Percentiles rank a stretch among this genome's conserved stretches.
Evolutionary conservation across 2,888 invertebrate species (phyloP).

Genomic region (Liopterus haemorrhoidalis): DNA sequence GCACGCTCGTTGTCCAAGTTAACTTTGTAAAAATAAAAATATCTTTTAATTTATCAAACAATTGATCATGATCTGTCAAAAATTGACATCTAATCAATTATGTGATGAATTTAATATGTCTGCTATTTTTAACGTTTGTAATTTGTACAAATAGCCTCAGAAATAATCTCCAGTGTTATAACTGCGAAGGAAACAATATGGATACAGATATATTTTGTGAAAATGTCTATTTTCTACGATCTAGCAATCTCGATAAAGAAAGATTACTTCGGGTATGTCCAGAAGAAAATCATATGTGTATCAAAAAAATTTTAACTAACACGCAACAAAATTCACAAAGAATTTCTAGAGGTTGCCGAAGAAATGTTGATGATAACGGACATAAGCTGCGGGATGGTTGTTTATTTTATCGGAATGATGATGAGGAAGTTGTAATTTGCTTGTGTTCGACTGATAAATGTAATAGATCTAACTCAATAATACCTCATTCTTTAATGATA

Average conservation of each 20-base stretch:
- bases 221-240: slow-evolving; percentile 27
- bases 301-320: slow-evolving; percentile 25
- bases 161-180: slow-evolving; percentile 31
- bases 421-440: slow-evolving; percentile 24
- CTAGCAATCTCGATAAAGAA: slow-evolving; percentile 25
- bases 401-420: slow-evolving; percentile 18
- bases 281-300: slow-evolving; percentile 30
- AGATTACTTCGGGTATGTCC: slow-evolving; percentile 28
- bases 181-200: slow-evolving; percentile 28
- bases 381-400: slow-evolving; percentile 29
- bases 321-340: slow-evolving; percentile 5
- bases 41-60: too few relatives aligned
- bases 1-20: too few relatives aligned
- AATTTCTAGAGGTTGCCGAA: slow-evolving; percentile 32
- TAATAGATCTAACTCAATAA: slow-evolving; percentile 19
- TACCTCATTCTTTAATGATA: slow-evolving; percentile 3
- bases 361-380: slow-evolving; percentile 24
- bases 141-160: too few relatives aligned
- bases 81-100: too few relatives aligned
- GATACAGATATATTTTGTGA: slow-evolving; percentile 29
- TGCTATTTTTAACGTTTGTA: too few relatives aligned
- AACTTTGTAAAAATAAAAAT: too few relatives aligned
- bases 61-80: too few relatives aligned
- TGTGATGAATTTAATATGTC: too few relatives aligned
- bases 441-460: slow-evolving; percentile 27